Evolutionary conservation across 2,888 invertebrate genomes (phyloP).

Genomic region (Orthonychiurus folsomi): DNA sequence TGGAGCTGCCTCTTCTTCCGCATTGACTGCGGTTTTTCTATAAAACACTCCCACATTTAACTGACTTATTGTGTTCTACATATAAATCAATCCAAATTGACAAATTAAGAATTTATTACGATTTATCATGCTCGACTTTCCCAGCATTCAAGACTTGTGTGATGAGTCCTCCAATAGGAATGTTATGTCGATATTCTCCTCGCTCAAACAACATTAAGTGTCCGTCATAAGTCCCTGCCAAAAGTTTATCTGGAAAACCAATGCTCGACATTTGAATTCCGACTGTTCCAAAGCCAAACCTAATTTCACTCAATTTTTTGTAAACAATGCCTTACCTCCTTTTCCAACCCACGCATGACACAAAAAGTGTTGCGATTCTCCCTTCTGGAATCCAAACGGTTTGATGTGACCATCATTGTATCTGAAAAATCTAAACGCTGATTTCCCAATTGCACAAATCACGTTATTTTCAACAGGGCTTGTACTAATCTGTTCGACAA

Average conservation of each 20-base stretch:
- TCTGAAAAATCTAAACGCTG: conserved; percentile 64
- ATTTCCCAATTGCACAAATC: conserved; percentile 56
- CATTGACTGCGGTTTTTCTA: background rate
- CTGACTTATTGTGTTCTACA: background rate
- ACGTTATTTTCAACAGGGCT: conserved; percentile 70
- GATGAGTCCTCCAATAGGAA: conserved; percentile 43
- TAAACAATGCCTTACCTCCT: too few species aligned
- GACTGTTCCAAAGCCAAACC: too few species aligned
- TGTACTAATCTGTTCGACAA: conserved; percentile 66
- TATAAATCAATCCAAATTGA: too few species aligned
- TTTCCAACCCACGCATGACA: conserved; percentile 72
- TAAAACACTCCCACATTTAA: background rate
- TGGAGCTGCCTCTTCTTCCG: background rate
- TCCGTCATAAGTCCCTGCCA: conserved; percentile 70
- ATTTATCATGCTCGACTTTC: too few species aligned
- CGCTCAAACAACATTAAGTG: conserved; percentile 71
- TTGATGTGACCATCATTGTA: conserved; percentile 69
- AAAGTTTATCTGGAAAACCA: too few species aligned
- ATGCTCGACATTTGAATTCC: too few species aligned
- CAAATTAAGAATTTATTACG: too few species aligned
- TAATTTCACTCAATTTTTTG: too few species aligned
- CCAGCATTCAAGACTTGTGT: background rate
- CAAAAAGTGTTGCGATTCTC: conserved; percentile 63
- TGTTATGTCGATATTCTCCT: conserved; percentile 64
- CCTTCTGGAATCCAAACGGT: conserved; percentile 74